Percentiles rank a stretch among this genome's conserved stretches.
Conservation (phyloP, 2,113 vertebrate genomes). For the Corythornis vintsioides region DNA sequence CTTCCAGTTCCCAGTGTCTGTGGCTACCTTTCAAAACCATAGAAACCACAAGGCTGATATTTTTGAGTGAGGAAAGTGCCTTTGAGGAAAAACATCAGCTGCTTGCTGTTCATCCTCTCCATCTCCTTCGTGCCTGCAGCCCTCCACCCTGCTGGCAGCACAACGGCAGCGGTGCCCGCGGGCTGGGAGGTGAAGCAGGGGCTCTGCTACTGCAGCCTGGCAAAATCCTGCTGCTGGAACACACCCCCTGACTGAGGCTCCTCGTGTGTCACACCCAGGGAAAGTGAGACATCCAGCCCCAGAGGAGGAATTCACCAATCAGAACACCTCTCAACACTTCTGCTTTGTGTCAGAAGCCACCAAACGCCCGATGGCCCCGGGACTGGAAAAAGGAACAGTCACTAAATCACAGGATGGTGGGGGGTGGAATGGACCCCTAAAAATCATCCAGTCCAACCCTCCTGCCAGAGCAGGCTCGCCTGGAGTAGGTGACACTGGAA, state of each 20-base stretch:
- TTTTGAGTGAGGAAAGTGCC: conserved; percentile 42
- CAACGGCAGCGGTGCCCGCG: not conserved
- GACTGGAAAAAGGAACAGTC: not conserved
- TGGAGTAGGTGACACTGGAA: too few species aligned
- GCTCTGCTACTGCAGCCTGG: not conserved
- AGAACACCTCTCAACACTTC: not conserved
- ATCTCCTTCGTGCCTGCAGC: not conserved
- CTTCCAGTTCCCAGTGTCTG: conserved; percentile 41
- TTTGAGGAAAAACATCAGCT: conserved; percentile 50
- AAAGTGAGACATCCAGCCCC: not conserved
- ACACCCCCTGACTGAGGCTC: not conserved
- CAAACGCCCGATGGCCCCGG: not conserved
- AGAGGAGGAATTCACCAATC: not conserved
- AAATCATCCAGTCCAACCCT: too few species aligned
- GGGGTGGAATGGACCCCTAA: too few species aligned
- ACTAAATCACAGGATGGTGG: not conserved
- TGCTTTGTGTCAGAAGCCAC: not conserved
- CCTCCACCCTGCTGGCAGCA: not conserved
- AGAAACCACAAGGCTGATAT: conserved; percentile 51
- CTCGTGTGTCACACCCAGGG: accelerated
- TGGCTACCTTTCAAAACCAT: conserved; percentile 58
- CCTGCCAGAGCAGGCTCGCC: too few species aligned
- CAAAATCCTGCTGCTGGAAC: not conserved
- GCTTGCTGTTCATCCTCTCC: conserved; percentile 17
- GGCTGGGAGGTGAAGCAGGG: conserved; percentile 6